These are phyloP conservation scores for Proterorhinus semilunaris DNA, from an alignment of 2,113 vertebrate species.

Conservation along the genomic window DNA sequence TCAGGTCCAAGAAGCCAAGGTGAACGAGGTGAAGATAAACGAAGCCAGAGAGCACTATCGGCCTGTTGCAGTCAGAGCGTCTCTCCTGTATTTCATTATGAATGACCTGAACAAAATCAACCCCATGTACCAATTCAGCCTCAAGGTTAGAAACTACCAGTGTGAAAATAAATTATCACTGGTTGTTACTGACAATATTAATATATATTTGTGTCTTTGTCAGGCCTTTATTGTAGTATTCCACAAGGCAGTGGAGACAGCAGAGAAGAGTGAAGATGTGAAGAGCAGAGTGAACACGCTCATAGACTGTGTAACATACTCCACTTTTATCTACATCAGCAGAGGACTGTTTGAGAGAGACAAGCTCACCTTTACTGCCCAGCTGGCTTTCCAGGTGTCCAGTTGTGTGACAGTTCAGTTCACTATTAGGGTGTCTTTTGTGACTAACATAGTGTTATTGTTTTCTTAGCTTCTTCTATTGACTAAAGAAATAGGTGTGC, in stretches of 20 bases:
- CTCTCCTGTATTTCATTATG: slow-evolving; percentile 82
- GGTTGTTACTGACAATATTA: not conserved
- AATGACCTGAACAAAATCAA: slow-evolving; percentile 86
- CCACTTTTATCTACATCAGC: slow-evolving; percentile 79
- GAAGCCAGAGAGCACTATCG: slow-evolving; percentile 80
- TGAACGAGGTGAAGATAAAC: slow-evolving; percentile 81
- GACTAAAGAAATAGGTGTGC: slow-evolving; percentile 73
- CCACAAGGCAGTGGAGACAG: slow-evolving; percentile 76
- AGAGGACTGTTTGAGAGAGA: slow-evolving; percentile 77
- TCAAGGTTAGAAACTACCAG: slow-evolving; percentile 67
- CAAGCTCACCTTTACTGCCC: slow-evolving; percentile 78
- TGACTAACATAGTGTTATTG: not conserved
- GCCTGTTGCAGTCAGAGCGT: slow-evolving; percentile 77
- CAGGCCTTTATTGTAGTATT: slow-evolving; percentile 81
- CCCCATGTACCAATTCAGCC: slow-evolving; percentile 84
- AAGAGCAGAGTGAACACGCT: slow-evolving; percentile 72
- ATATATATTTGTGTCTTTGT: not conserved
- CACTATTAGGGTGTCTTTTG: not conserved
- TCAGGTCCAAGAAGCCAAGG: slow-evolving; percentile 81
- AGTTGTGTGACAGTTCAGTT: slow-evolving; percentile 1
- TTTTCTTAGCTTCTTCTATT: slow-evolving; percentile 72
- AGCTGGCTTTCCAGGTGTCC: slow-evolving; percentile 74
- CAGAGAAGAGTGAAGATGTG: slow-evolving; percentile 69
- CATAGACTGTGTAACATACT: slow-evolving; percentile 74
- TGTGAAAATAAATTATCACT: slow-evolving; percentile 2